A percentile compares a stretch with the other conserved stretches of the same genome.
Evolutionary conservation across 1,140 invertebrate species (phyloP).

Genomic region (Colletes gigas): DNA sequence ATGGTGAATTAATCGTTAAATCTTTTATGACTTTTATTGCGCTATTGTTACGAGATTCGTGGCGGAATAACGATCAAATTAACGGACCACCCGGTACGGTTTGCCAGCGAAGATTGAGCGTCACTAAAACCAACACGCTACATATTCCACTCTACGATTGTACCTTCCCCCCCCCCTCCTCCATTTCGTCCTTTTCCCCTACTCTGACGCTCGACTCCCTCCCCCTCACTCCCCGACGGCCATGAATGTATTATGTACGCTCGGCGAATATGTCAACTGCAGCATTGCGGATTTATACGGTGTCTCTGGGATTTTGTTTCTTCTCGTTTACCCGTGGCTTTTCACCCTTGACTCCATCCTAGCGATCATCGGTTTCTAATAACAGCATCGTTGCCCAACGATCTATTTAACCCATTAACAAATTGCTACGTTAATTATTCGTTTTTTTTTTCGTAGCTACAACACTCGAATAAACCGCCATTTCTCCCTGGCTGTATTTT

Average conservation of each 20-base stretch:
- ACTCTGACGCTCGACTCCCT: neutral
- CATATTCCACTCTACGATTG: slow-evolving; percentile 71
- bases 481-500: too few species aligned
- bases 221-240: neutral
- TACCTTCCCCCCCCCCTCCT: slow-evolving; percentile 49
- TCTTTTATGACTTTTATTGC: too few species aligned
- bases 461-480: too few species aligned
- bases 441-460: too few species aligned
- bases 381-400: too few species aligned
- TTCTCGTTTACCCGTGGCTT: neutral
- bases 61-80: neutral
- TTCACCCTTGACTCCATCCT: slow-evolving; percentile 41
- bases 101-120: slow-evolving; percentile 63
- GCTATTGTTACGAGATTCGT: too few species aligned
- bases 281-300: slow-evolving; percentile 72
- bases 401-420: too few species aligned
- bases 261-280: slow-evolving; percentile 77
- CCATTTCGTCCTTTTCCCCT: neutral
- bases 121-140: slow-evolving; percentile 71
- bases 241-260: slow-evolving; percentile 78
- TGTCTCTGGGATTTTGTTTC: slow-evolving; percentile 54
- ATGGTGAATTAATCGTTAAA: too few species aligned
- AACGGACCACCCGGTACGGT: neutral
- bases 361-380: slow-evolving; percentile 31
- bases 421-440: too few species aligned